Evolutionary conservation across 2,888 invertebrate genomes (phyloP), one percentile per base, ranked within the genome.

Genomic region (Doris montereyensis): DNA sequence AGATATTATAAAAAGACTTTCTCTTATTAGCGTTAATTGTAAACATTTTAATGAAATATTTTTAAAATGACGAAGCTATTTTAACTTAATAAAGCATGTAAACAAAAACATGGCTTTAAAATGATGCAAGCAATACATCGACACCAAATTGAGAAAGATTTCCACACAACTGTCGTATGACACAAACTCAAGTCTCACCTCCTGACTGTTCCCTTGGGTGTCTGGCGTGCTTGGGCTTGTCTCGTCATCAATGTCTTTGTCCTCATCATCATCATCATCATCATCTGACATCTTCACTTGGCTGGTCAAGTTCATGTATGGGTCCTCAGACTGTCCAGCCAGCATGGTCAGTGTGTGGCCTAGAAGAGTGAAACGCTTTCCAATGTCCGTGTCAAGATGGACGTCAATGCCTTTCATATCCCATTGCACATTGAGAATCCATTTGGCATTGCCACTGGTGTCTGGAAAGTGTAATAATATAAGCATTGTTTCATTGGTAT

Each of bases 351-450:
- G 93, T 0, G 99, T 99, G 91, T 97, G 96, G 0, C 98, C 97
- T 57, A 99, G 93, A 0, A 97, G 96, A 0, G 97, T 97, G 32
- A 99, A 93, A 89, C 98, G 96, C 91, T 98, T 97, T 76, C 99
- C 99, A 65, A 99, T 97, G 90, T 96, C 97, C 0, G 97, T 96
- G 91, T 98, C 98, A 78, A 98, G 92, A 91, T 98, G 97, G 84
- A 98, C 97, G 89, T 98, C 98, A 8, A 98, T 97, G 73, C 99
- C 99, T 91, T 98, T 97, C 99, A 99, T 99, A 92, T 98, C 96
- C 97, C 99, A 99, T 83, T 97, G 96, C 0, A 99, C 97, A 92
- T 98, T 98, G 79, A 99, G 93, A 88, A 98, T 94, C 99, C 99
- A 99, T 90, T 99, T 98, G 1, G 99, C 98, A 92, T 98, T 91